A percentile compares a stretch with the other conserved stretches of the same genome.
phyloP scores from a whole-genome alignment of 2,113 vertebrate genomes.

The Nettapus auritus region DNA sequence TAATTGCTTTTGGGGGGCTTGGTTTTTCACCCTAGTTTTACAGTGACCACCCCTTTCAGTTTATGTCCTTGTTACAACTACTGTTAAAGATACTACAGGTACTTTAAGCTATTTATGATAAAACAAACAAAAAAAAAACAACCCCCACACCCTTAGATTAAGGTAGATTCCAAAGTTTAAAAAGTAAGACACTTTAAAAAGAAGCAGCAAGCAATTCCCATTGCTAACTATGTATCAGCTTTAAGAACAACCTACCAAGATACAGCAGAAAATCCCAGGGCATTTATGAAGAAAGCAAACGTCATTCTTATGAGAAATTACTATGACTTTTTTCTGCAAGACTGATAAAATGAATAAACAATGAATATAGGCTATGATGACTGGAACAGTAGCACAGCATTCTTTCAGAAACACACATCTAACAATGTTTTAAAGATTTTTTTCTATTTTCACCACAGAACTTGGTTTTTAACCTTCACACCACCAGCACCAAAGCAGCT shows the following conservation, averaged over 20 bases:
- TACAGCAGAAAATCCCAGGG: neutral
- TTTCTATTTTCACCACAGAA: neutral
- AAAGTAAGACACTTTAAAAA: neutral
- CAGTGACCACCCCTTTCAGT: neutral
- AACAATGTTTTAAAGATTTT: neutral
- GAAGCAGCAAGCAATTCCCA: neutral
- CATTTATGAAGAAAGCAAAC: neutral
- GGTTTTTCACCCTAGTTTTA: neutral
- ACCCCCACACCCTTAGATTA: neutral
- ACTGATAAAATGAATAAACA: neutral
- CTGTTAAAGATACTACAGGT: neutral
- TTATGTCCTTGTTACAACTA: neutral
- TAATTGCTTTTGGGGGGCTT: neutral
- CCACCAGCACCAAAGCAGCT: neutral
- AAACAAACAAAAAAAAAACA: neutral
- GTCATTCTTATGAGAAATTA: neutral
- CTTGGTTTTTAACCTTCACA: neutral
- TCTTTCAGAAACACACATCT: neutral
- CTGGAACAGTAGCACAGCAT: neutral
- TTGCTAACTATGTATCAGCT: rapidly evolving
- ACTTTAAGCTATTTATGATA: neutral
- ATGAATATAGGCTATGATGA: rapidly evolving
- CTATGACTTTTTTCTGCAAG: neutral
- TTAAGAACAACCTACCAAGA: neutral
- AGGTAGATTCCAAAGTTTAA: neutral